Base-by-base conservation (phyloP, 2,888 invertebrate species). In the Globia sparganii region DNA sequence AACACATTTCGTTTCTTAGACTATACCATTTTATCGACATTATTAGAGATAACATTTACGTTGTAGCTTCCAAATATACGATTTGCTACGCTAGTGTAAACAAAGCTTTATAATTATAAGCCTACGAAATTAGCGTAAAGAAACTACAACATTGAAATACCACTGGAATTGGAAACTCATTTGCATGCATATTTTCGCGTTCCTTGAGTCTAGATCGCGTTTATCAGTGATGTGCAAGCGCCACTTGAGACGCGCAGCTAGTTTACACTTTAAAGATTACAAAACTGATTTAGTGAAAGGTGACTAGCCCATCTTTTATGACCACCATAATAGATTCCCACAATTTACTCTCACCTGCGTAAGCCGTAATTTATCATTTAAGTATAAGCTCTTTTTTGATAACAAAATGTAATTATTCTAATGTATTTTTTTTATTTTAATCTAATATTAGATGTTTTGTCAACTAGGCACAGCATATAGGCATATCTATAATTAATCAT, bases 281-380 rank as follows among this genome's bases (percentile, higher is more conserved):
- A 75, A 83, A 83, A 79, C 74, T 79, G 61, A 86, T 86, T 77
- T 83, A 86, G 84, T 86, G 86, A 84, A 84, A 86, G 86, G 86
- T 83, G 72, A 64, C 49, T 67, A 53, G 62, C 15, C 59, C 72
- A 81, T 78, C 69, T 72, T 79, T 70, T 80, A 86, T 72, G 72
- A 58, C 62, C 71, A 83, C 86, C 83, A 79, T 74, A 62, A 79
- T 74, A 62, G 43, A 68, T 69, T 59, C 67, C 9, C 75, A 28
- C 62, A 53, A 40, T 37, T 59, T 46, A 67, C 66, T 78, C 70
- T 70, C 78, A 82, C 28, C 56, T 81, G 65, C 68, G 43, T 65
- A 69, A 81, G 43, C 21, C 0, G 13, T 61, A 58, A 76, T 62
- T 53, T 68, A 72, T 61, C 0, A 49, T 69, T 46, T 53, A n/a